Conservation (phyloP, 2,888 invertebrate genomes). For the Drosophila mimetica region DNA sequence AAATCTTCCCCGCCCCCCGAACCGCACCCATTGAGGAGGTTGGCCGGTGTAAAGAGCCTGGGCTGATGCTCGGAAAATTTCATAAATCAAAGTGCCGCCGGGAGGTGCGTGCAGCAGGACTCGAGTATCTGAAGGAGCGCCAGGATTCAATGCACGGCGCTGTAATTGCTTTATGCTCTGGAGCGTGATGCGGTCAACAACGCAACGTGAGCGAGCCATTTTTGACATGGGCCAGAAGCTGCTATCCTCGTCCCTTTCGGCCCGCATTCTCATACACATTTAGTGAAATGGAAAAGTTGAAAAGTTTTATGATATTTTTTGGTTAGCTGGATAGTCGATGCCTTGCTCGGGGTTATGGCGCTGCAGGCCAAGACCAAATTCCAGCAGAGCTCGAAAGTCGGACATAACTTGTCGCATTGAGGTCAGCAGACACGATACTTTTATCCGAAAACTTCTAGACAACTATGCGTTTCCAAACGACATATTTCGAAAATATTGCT, state of each 20-base stretch:
- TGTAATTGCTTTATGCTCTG: constrained; percentile 75
- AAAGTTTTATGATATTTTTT: constrained; percentile 74
- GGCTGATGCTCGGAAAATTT: constrained; percentile 56
- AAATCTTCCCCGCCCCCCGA: constrained; percentile 48
- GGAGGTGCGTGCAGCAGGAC: constrained; percentile 30
- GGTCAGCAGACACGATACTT: constrained; percentile 25
- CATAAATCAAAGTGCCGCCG: constrained; percentile 70
- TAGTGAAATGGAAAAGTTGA: constrained; percentile 54
- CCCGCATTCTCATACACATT: constrained; percentile 11
- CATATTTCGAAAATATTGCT: constrained; percentile 16
- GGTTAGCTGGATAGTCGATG: constrained; percentile 54
- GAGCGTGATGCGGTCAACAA: constrained; percentile 76
- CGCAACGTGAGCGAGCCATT: constrained; percentile 71
- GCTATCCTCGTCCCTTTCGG: not conserved
- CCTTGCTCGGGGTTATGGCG: constrained; percentile 39
- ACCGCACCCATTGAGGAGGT: constrained; percentile 17
- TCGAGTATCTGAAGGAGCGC: constrained; percentile 16
- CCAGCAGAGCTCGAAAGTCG: constrained; percentile 18
- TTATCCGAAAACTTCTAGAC: constrained; percentile 33
- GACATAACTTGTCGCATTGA: constrained; percentile 30
- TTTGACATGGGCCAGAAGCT: constrained; percentile 57
- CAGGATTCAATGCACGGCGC: constrained; percentile 65
- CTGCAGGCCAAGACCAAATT: constrained; percentile 1
- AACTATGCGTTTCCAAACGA: constrained; percentile 29
- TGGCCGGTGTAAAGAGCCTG: constrained; percentile 36